phyloP scores from a whole-genome alignment of 1,140 invertebrate genomes.

The Zelostemma sp. region DNA sequence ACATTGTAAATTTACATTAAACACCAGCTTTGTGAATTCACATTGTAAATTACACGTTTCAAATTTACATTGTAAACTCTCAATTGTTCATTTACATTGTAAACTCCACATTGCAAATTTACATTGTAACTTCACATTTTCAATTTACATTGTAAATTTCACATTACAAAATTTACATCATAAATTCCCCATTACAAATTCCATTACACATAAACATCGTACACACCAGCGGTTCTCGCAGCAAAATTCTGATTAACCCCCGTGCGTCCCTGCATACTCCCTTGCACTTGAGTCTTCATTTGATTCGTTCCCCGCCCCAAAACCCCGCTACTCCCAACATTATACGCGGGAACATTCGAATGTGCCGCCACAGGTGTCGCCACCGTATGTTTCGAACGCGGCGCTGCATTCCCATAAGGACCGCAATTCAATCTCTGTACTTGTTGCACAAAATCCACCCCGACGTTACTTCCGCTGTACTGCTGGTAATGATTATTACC shows the following conservation, averaged over 20 bases:
- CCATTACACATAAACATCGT: too few relatives aligned
- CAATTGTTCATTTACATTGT: too few relatives aligned
- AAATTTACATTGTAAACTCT: too few relatives aligned
- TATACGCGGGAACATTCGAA: constrained; percentile 61
- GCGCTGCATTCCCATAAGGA: constrained; percentile 56
- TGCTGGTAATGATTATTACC: constrained; percentile 49
- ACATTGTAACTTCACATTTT: too few relatives aligned
- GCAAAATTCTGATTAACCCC: constrained; percentile 12
- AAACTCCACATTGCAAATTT: too few relatives aligned
- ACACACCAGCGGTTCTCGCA: too few relatives aligned
- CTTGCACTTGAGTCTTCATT: constrained; percentile 65
- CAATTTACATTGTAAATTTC: too few relatives aligned
- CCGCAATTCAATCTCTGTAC: constrained; percentile 62
- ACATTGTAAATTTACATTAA: too few relatives aligned
- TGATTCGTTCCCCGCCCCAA: constrained; percentile 63
- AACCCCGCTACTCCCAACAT: constrained; percentile 54
- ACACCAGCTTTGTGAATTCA: too few relatives aligned
- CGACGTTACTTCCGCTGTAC: constrained; percentile 55
- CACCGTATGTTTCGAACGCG: constrained; percentile 60
- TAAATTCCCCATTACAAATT: too few relatives aligned
- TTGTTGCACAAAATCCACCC: constrained; percentile 51
- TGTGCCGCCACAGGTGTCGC: constrained; percentile 58
- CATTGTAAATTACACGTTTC: too few relatives aligned
- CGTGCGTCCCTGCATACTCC: constrained; percentile 55
- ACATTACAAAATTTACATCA: too few relatives aligned